Base-by-base conservation (phyloP, 1,140 invertebrate species). In the Phymastichus coffea region DNA sequence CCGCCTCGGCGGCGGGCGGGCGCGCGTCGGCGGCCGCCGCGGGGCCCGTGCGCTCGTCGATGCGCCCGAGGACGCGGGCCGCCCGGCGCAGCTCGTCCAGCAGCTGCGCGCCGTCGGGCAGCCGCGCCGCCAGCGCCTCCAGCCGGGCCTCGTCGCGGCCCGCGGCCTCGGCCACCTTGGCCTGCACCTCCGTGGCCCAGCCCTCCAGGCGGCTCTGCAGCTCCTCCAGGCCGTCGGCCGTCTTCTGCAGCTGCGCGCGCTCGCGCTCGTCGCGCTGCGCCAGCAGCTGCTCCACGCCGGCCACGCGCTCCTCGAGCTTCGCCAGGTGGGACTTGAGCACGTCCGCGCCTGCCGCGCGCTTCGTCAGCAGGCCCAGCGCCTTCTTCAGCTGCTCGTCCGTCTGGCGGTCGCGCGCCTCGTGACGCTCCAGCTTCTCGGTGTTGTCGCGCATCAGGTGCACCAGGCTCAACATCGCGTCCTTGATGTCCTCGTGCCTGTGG, bases 381-480 rank as follows among this genome's bases (percentile, higher is more conserved):
- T 88, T 90, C 76, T 92, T 93, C 6, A 92, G 66, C 54, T 90
- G 84, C 52, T 93, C 91, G 1, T 89, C 91, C 2, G 92, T 74
- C 7, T 88, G 87, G 37, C 88, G 84, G 70, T 93, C 91, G 14
- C 92, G 79, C 54, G 84, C 85, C 72, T 95, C 92, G 72, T 95
- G 92, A 22, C 92, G 78, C 68, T 93, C 91, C 59, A 95, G 72
- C 76, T 94, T 94, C 67, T 90, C 89, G 41, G 90, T 90, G 56
- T 88, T 86, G 20, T 85, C 84, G 20, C 89, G 82, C 75, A 92
- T 87, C 74, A 91, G 88, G 71, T 91, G 87, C 41, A 93, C 89
- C 59, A 96, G 77, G 22, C 89, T 90, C 61, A 92, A 72, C 73
- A 94, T 87, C 1, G 89, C 91, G 70, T 90, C 87, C 63, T 88